Evolutionary conservation across 1,140 invertebrate species (phyloP), one percentile per base, ranked within the genome.

Genomic region (Geopemphigus sp.): DNA sequence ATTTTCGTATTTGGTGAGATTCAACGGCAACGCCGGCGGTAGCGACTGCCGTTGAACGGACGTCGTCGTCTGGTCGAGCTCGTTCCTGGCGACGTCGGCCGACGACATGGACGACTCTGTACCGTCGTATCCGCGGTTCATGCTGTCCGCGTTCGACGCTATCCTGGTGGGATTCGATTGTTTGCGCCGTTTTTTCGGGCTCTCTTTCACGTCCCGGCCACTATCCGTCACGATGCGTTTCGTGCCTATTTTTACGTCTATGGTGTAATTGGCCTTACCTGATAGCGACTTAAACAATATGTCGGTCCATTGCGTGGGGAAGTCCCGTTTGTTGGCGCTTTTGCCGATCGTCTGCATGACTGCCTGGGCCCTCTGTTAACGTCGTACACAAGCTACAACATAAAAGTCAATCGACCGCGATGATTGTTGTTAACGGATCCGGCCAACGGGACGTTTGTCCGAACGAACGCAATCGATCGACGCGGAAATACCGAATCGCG

Each of bases 161-260:
- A 84, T 84, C 73, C 83, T 81, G 0, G 83, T 82, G 2, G 83
- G 83, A 70, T 83, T 84, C 4, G 83, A 82, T 70, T 84, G 83
- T 78, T 84, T 84, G 32, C 83, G 80, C 50, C 83, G 81, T 63
- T 84, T 84, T 61, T 84, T 84, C 8, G 82, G 59, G 1, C 6
- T 59, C 0, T 76, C 53, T 39, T 22, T 57, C 15, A 17, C 10
- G 5, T 59, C 54, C n/a, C 50, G 74, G 32, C 32, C 32, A 8
- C 32, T 8, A 39, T 50, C 68, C 10, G 57, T 24, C 6, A 39
- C 14, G 15, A 78, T 50, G 1, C 74, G 74, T 63, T 78, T 78
- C 10, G 74, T 63, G 24, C 74, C 74, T 26, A 78, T 78, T 63
- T 78, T 78, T 45, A 78, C 74, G 26, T 78, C 74, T 47, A 78